Base-by-base conservation (phyloP, 2,888 invertebrate genomes). In the Mycalesis mineus region DNA sequence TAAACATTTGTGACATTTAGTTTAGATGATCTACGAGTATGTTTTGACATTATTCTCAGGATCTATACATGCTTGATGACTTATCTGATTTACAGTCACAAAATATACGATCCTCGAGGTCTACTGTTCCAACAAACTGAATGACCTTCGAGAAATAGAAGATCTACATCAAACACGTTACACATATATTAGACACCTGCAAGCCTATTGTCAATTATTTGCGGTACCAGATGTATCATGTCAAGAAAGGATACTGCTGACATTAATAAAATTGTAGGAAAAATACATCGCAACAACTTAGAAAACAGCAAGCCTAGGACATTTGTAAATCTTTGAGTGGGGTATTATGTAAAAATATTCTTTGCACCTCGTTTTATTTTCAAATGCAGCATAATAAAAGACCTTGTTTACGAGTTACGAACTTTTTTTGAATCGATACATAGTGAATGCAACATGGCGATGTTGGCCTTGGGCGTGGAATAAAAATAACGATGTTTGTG, bases 401-500 rank as follows among this genome's bases (percentile, higher is more conserved):
- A 75, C 69, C 75, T 80, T 85, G 85, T 84, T 84, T 83, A 80
- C 77, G 77, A 74, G 72, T 44, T 48, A 74, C 70, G 68, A 77
- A 71, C 69, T 74, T 68, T 76, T 22, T 78, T 74, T 72, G 72
- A 73, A 70, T 69, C 68, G 66, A 74, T 74, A 73, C 63, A 67
- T 58, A 65, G 75, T 77, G 80, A 84, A 81, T 85, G 82, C 84
- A 88, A 82, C 69, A 83, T 82, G 82, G 83, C 82, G 79, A 75
- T 67, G 72, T 73, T 78, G 83, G 78, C 88, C 88, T 88, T 88
- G 84, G 74, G 55, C 59, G 70, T 65, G 73, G 82, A 77, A 82
- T 83, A 85, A 85, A 88, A 88, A 88, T 88, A 88, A 82, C 80
- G 70, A 78, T 82, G 82, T 86, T 84, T 83, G 82, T 84, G 81